Percentiles rank a stretch among this genome's conserved stretches.
Evolutionary conservation across 2,797 vertebrate genomes (phyloP).

Genomic region (Dendrocincla tyrannina): DNA sequence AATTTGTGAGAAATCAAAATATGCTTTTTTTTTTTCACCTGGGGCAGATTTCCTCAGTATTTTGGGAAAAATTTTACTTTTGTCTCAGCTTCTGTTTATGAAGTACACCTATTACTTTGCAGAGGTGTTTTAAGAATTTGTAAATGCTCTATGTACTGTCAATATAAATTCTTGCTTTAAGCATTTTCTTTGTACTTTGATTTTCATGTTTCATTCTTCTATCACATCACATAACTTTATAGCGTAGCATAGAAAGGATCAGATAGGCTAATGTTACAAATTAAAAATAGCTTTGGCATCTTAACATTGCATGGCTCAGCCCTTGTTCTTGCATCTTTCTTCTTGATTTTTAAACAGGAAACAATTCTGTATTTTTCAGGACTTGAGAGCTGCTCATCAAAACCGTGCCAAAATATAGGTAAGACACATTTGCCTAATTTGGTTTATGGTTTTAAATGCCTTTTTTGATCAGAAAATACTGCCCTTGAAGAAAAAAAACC

Average conservation of each 20-base stretch:
- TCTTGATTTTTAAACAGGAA: conserved; percentile 16
- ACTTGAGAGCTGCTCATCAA: background rate
- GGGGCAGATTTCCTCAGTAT: background rate
- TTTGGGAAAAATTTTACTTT: background rate
- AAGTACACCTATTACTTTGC: background rate
- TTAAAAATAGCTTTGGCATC: background rate
- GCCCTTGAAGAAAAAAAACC: background rate
- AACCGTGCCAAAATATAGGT: conserved; percentile 46
- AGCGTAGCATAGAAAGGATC: background rate
- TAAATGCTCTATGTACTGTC: background rate
- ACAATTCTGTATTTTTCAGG: conserved; percentile 57
- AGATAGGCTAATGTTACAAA: background rate
- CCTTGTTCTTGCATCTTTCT: background rate
- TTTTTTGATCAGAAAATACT: background rate
- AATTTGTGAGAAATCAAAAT: background rate
- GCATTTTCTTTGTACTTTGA: background rate
- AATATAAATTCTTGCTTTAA: background rate
- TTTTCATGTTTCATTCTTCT: background rate
- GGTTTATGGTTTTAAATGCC: background rate
- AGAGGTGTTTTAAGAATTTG: background rate
- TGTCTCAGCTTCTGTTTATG: background rate
- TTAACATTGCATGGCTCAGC: background rate
- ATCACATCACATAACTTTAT: background rate
- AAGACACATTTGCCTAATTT: background rate
- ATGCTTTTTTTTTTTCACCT: background rate